Base-by-base conservation (phyloP, 1,140 invertebrate species). In the Holotrichia oblita region DNA sequence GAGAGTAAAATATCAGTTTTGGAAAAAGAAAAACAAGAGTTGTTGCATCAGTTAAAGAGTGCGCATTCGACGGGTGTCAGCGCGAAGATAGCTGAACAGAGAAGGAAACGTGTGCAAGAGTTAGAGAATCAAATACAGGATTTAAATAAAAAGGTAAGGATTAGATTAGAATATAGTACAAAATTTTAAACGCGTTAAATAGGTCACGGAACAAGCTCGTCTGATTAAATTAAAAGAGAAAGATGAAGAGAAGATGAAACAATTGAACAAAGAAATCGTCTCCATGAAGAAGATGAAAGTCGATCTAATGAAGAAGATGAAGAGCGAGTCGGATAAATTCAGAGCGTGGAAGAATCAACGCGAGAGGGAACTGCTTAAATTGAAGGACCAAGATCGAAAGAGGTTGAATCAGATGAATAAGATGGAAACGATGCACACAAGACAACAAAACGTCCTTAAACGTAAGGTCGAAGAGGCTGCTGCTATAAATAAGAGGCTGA, bases 301-400 rank as follows among this genome's bases (percentile, higher is more conserved):
- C 0, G 94, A 93, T 85, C 88, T 98, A 69, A 93, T 98, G 79
- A 92, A 92, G 42, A 92, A 94, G 83, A 97, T 98, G 94, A 92
- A 94, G 12, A 90, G 91, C 77, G 96, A 98, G 83, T 91, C 92
- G 17, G 95, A 97, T 69, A 92, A 91, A 79, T 97, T 96, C 87
- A 90, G 92, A 17, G 91, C 92, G 73, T 97, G 93, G 92, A 95
- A 95, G 84, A 85, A 91, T 61, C 88, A 92, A 81, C 93, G 94
- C 79, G 95, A 98, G 79, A 92, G 93, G 74, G 94, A 97, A 82
- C 85, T 97, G 20, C 89, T 91, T 8, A 93, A 94, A 81, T 87
- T 97, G 0, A 93, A 93, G 81, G 91, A 92, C 82, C 92, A 96
- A 85, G 95, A 97, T 85, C 89, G 94, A 61, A 96, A 95, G 83